Evolutionary conservation across 2,797 vertebrate species (phyloP).

Genomic region (Spizella passerina): DNA sequence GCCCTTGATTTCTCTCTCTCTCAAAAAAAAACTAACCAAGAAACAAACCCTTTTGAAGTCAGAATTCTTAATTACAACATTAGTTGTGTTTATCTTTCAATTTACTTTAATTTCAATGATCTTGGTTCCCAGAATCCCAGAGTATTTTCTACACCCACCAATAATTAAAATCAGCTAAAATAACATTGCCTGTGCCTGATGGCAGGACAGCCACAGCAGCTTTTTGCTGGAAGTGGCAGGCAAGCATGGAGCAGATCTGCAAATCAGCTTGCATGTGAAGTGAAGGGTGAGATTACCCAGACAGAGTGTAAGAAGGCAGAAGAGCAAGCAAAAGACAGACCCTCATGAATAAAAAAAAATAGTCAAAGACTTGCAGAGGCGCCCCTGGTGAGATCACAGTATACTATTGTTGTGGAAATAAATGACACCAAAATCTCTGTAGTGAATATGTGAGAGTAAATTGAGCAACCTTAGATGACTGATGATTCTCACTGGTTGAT

Average conservation of each 20-base stretch:
- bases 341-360: not conserved
- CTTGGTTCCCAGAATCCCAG: not conserved
- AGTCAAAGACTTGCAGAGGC: not conserved
- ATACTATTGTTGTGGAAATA: not conserved
- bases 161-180: slow-evolving; percentile 14
- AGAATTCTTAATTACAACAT: not conserved
- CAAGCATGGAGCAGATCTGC: not conserved
- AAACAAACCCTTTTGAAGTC: not conserved
- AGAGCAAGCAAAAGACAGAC: not conserved
- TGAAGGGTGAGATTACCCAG: not conserved
- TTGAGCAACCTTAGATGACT: not conserved
- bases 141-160: not conserved
- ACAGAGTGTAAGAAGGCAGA: not conserved
- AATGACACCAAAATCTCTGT: not conserved
- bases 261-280: not conserved
- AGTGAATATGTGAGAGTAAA: not conserved
- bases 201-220: not conserved
- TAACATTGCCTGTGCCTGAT: not conserved
- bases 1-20: not conserved
- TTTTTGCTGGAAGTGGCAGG: not conserved
- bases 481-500: not conserved
- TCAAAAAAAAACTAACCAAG: not conserved
- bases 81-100: not conserved
- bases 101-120: not conserved
- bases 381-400: not conserved